phyloP scores from a whole-genome alignment of 2,888 invertebrate genomes.

The Graphium colonna region DNA sequence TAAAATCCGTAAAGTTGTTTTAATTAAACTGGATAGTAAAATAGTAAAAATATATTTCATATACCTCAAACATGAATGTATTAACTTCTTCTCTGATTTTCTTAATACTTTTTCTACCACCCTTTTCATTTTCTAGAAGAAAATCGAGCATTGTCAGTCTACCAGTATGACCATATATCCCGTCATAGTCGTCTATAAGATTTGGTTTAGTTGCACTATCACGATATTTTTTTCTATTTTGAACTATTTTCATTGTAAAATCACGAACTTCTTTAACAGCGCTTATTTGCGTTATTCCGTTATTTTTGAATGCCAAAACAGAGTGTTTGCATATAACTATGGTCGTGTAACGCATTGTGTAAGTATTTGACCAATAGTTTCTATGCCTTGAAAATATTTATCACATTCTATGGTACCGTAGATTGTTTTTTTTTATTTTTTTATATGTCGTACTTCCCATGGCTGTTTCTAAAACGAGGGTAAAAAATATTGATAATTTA shows the following conservation, averaged over 20 bases:
- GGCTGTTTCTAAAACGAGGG: not conserved
- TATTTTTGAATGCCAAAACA: conserved; percentile 3
- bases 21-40: no score
- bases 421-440: not conserved
- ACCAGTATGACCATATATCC: conserved; percentile 47
- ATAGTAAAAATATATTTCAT: no score
- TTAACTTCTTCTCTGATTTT: conserved; percentile 85
- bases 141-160: conserved; percentile 83
- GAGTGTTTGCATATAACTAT: conserved; percentile 24
- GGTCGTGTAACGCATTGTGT: conserved; percentile 23
- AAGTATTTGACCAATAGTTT: conserved; percentile 20
- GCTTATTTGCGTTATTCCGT: conserved; percentile 17
- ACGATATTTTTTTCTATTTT: conserved; percentile 22
- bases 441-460: not conserved
- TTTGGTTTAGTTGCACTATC: not conserved
- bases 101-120: conserved; percentile 76
- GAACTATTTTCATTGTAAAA: conserved; percentile 28
- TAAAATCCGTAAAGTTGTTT: no score
- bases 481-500: no score
- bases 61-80: conserved; percentile 85
- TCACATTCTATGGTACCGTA: no score
- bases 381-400: conserved; percentile 28
- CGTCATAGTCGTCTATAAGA: not conserved
- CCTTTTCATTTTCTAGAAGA: conserved; percentile 76
- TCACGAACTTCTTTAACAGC: conserved; percentile 25